These are phyloP conservation scores for Synergus umbraculus DNA, from an alignment of 2,888 invertebrate species.

Conservation along the genomic window DNA sequence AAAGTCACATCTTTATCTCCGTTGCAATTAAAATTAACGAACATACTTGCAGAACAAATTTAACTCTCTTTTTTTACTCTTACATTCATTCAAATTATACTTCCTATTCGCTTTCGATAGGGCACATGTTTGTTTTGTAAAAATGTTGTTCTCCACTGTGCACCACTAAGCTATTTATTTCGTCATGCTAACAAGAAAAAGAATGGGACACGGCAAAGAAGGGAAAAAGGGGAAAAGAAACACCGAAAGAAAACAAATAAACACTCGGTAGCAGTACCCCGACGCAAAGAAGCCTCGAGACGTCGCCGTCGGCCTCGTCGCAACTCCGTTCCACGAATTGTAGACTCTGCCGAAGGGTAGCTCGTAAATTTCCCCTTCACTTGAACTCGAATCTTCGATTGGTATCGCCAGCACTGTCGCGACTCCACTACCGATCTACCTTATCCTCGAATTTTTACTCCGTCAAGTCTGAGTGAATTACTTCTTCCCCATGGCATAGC, in stretches of 20 bases:
- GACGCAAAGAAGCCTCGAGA: conserved; percentile 46
- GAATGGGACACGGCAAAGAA: conserved; percentile 16
- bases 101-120: not conserved
- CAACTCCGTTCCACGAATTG: conserved; percentile 42
- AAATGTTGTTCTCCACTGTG: conserved; percentile 11
- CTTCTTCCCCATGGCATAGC: conserved; percentile 21
- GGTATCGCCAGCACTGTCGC: conserved; percentile 43
- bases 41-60: conserved; percentile 9
- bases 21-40: conserved; percentile 25
- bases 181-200: conserved; percentile 22
- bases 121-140: not conserved
- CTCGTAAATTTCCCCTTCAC: conserved; percentile 58
- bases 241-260: conserved; percentile 44
- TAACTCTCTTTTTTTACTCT: not conserved
- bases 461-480: conserved; percentile 34
- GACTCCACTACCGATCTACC: conserved; percentile 12
- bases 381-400: conserved; percentile 46
- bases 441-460: conserved; percentile 34
- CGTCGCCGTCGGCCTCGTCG: conserved; percentile 49
- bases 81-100: not conserved
- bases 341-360: conserved; percentile 46
- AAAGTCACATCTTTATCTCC: conserved; percentile 14
- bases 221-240: conserved; percentile 42
- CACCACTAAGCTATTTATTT: conserved; percentile 46
- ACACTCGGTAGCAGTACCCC: conserved; percentile 47